Evolutionary conservation across 2,113 vertebrate species (phyloP).

Genomic region (Phyllostomus discolor): DNA sequence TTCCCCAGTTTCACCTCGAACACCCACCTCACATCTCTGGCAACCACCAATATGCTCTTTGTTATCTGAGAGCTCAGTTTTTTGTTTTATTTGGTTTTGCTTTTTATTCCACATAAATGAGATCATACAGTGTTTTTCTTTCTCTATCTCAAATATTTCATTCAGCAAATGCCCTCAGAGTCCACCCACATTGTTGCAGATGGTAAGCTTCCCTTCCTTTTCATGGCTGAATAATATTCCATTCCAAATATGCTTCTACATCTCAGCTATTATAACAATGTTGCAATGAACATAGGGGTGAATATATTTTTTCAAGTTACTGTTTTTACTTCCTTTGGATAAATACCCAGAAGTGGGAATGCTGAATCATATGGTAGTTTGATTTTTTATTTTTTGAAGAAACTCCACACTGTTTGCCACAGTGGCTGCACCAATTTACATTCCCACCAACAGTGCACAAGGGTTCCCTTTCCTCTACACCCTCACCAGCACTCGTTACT

Average conservation of each 20-base stretch:
- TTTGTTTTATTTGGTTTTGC: too few relatives aligned
- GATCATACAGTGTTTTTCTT: not conserved
- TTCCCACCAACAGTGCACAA: not conserved
- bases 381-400: not conserved
- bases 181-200: not conserved
- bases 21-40: not conserved
- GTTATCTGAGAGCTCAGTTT: not conserved
- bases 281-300: not conserved
- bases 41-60: not conserved
- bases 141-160: not conserved
- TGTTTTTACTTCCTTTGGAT: not conserved
- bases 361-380: not conserved
- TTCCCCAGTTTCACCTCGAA: not conserved
- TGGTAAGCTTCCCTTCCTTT: not conserved
- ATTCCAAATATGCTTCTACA: too few relatives aligned
- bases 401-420: not conserved
- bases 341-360: not conserved
- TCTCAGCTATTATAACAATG: not conserved
- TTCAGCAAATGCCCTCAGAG: not conserved
- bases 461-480: not conserved
- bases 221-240: not conserved
- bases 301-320: not conserved
- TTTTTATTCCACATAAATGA: not conserved
- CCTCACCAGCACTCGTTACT: not conserved
- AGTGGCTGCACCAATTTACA: not conserved